phyloP scores from a whole-genome alignment of 2,113 vertebrate genomes.

The Calidris pygmaea region DNA sequence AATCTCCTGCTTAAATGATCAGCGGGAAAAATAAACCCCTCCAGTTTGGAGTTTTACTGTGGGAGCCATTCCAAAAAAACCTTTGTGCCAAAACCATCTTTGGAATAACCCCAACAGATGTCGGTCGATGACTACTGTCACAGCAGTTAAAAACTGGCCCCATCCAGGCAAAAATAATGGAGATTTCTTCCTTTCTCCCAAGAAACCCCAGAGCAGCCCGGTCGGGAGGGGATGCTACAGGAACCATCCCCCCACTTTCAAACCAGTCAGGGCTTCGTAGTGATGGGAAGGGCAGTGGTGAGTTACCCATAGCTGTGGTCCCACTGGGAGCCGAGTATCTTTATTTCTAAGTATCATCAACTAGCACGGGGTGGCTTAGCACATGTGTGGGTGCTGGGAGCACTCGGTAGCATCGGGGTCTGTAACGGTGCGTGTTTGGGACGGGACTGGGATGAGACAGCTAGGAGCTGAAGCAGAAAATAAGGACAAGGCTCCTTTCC shows the following conservation, averaged over 20 bases:
- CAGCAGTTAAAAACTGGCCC: neutral
- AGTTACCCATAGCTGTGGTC: neutral
- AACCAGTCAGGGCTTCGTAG: neutral
- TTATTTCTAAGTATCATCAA: neutral
- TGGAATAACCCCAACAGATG: conserved; percentile 4
- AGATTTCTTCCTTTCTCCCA: neutral
- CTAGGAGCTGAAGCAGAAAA: neutral
- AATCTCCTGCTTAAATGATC: conserved; percentile 37
- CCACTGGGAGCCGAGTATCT: neutral
- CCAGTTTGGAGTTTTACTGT: neutral
- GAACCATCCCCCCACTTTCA: neutral
- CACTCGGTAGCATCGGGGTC: neutral
- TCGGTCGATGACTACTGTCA: neutral
- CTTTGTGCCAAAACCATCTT: conserved; percentile 7
- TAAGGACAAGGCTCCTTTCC: neutral
- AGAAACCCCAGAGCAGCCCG: neutral
- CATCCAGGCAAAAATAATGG: neutral
- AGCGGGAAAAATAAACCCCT: neutral
- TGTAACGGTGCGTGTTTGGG: rapidly evolving
- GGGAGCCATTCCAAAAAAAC: neutral
- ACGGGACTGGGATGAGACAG: neutral
- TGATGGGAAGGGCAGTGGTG: neutral
- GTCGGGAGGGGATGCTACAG: neutral
- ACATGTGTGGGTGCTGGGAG: neutral
- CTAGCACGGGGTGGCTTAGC: neutral